Percentiles rank a stretch among this genome's conserved stretches.
Evolutionary conservation across 2,113 vertebrate species (phyloP).

Genomic region (Pagrus major): DNA sequence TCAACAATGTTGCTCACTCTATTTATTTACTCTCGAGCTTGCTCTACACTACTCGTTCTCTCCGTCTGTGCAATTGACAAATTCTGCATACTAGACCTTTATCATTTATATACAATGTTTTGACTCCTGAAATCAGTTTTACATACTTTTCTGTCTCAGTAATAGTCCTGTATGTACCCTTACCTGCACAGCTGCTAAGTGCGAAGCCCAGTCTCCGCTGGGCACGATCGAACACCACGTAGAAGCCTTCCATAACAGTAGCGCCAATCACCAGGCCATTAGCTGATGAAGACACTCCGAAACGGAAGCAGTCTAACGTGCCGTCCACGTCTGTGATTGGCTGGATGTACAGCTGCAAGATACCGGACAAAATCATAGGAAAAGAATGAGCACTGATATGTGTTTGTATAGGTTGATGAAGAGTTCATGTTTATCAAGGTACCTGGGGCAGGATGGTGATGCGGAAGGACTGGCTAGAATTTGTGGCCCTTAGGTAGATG

Average conservation of each 20-base stretch:
- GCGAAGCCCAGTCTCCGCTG: constrained; percentile 92
- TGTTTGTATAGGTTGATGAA: background rate
- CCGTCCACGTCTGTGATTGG: constrained; percentile 87
- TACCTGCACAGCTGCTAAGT: constrained; percentile 93
- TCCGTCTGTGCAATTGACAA: too few relatives aligned
- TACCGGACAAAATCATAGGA: background rate
- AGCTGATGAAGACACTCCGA: constrained; percentile 91
- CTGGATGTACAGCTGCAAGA: constrained; percentile 93
- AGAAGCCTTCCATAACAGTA: constrained; percentile 98
- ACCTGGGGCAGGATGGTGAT: constrained; percentile 96
- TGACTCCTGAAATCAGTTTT: background rate
- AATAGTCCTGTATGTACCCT: background rate
- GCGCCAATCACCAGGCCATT: constrained; percentile 95
- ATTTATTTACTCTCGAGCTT: too few relatives aligned
- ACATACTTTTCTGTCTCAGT: background rate
- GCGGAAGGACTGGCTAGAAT: constrained; percentile 93
- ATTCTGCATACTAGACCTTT: too few relatives aligned
- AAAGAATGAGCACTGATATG: background rate
- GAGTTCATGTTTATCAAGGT: constrained; percentile 15
- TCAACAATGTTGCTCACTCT: too few relatives aligned
- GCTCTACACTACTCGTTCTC: too few relatives aligned
- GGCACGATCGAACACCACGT: constrained; percentile 93
- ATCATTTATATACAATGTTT: too few relatives aligned
- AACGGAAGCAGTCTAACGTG: constrained; percentile 91
- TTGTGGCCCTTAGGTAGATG: constrained; percentile 93